Evolutionary conservation across 2,797 vertebrate species (phyloP), one percentile per base, ranked within the genome.

Genomic region (Micromesistius poutassou): DNA sequence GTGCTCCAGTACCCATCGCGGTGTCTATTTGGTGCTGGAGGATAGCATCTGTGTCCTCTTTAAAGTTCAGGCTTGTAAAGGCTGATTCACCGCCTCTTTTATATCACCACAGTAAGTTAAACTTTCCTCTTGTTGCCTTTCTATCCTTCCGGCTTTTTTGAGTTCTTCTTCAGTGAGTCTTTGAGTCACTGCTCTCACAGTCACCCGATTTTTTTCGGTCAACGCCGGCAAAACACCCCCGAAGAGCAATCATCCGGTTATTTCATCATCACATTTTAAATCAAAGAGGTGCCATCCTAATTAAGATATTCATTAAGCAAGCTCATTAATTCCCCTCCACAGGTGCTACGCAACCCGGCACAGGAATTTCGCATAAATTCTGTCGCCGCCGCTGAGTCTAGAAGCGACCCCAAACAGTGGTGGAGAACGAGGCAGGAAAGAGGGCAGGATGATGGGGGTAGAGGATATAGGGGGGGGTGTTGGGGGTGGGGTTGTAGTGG

Each of bases 271-370:
- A 74, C 31, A 55, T 89, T 89, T 87, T 79, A 28, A 88, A 88
- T 86, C 83, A 85, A 82, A 84, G 82, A 75, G 80, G 85, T 88
- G 85, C 88, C 87, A 74, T 84, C 89, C 91, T 93, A 92, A 90
- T 91, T 89, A 91, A 90, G 77, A 85, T 82, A 90, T 90, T 89
- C 89, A 93, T 92, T 91, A 89, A 85, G 76, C 88, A 78, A 84
- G 84, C 88, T 91, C 87, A 91, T 90, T 92, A 87, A 91, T 90
- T 91, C 85, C 85, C 88, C 85, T 88, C 90, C 82, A 76, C 86
- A 92, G 88, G 89, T 90, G 86, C 82, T 72, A 0, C 0, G 19
- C 78, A 84, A 78, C 82, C 13, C 30, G 89, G 86, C 90, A 0
- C 25, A 89, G 79, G 90, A 79, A 75, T 84, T 85, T 84, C 75